Conservation (phyloP, 2,888 invertebrate genomes). For the Callosobruchus maculatus region DNA sequence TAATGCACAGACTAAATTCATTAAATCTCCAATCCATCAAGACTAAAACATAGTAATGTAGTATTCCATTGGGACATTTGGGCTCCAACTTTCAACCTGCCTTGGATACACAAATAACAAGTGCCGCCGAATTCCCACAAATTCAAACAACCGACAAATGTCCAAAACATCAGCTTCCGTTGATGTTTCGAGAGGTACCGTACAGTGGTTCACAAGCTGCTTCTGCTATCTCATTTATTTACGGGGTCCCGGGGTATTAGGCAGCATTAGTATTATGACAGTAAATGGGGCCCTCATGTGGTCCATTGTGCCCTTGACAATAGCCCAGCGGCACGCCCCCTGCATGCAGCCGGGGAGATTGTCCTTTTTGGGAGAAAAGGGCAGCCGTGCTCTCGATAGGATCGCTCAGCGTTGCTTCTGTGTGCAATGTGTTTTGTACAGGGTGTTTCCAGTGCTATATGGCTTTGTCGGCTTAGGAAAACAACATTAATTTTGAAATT, state of each 20-base stretch:
- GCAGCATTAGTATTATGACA: conserved; percentile 20
- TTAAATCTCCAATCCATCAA: no score
- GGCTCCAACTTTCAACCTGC: neutral
- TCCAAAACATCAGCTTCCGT: neutral
- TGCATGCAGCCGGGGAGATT: conserved; percentile 16
- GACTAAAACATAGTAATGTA: no score
- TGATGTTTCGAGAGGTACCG: neutral
- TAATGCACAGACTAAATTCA: no score
- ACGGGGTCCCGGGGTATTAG: conserved; percentile 15
- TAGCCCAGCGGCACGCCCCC: conserved; percentile 19
- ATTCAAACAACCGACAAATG: neutral
- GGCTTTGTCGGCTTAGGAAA: neutral
- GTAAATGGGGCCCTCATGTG: conserved; percentile 17
- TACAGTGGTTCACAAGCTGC: no score
- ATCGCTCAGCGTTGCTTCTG: neutral
- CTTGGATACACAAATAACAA: neutral
- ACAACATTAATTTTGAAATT: neutral
- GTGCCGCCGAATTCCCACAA: neutral
- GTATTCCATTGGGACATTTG: no score
- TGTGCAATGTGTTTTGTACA: neutral
- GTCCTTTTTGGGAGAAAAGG: conserved; percentile 13
- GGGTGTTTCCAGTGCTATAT: neutral
- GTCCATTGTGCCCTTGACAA: conserved; percentile 14
- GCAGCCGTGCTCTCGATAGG: neutral
- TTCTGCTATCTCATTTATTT: neutral